Base-by-base conservation (phyloP, 2,888 invertebrate species). In the Nycteola revayana region DNA sequence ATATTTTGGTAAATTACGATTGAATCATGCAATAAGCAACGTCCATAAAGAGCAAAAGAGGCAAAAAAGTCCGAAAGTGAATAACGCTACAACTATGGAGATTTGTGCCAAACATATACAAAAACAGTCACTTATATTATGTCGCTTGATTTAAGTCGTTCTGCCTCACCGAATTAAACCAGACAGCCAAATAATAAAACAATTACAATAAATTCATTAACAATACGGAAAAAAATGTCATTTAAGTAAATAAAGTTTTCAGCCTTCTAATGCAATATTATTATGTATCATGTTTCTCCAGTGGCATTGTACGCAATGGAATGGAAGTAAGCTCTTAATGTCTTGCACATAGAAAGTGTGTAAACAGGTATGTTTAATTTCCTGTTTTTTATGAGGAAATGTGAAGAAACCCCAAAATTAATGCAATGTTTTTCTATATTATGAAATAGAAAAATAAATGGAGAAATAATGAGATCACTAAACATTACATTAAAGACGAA, bases 381-480 rank as follows among this genome's bases (percentile, higher is more conserved):
- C 60, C 52, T 52, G 44, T 39, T 36, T 35, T 42, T 33, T 36
- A 27, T 46, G 47, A 60, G 39, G 49, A 46, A 53, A 53, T 36
- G 27, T 46, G 47, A 60, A 40, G 49, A 46, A 53, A 53, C 52
- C 50, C 37, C 45, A 46, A 49, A 51, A 44, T 51, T 42, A 42
- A 43, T 46, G 37, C 43, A 51, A 41, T 56, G 36, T 47, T 51
- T 51, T 51, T 46, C 50, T 46, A 45, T 46, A 53, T 47, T 45
- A 64, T 54, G 55, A 61, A 62, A 61, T 59, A 67, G 62, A 70
- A 67, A 68, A 73, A 74, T 59, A 67, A 68, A 80, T 74, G 72
- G 68, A 74, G 63, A 75, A 67, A 70, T 76, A 62, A 76, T 77
- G 85, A 85, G 84, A 85, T 85, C 80, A 77, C 80, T 77, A 73